Evolutionary conservation across 2,888 invertebrate genomes (phyloP), one percentile per base, ranked within the genome.

Genomic region (Lacanobia oleracea): DNA sequence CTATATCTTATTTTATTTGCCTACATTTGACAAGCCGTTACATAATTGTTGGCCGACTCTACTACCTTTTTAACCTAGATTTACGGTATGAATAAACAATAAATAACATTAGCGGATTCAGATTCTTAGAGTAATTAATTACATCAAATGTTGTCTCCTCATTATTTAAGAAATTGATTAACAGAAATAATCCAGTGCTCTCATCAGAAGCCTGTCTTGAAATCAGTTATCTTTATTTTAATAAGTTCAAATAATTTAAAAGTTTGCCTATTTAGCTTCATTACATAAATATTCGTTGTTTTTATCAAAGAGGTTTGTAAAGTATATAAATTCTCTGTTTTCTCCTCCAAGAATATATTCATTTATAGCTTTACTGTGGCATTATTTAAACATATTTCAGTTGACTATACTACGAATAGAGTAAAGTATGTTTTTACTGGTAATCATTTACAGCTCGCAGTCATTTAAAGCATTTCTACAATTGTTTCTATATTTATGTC

Each of bases 21-120:
- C 18, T 12, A 50, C 27, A 63, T 21, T 67, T 61, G 77, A 61
- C 64, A 18, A 10, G 1, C 23, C 40, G 33, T 56, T 60, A 76
- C 40, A 65, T 62, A 77, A 66, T 77, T 66, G 65, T 71, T 81
- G 61, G 65, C 33, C 48, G 10, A 70, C 14, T 69, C 43, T 37
- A 43, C 23, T 27, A 65, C 40, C 27, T 33, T 21, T 61, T 77
- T 77, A 77, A 70, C 72, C 50, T 66, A 81, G 21, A 54, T 77
- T 66, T 70, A 62, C 12, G 27, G 48, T 79, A 40, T 63, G 9
- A 53, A 59, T 65, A 54, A 65, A 65, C n/a, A 45, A 61, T 59
- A 18, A 64, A 64, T 66, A 54, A 53, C 27, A 48, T 43, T 62
- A 45, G 16, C 18, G n/a, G 53, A 72, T 48, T 65, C 4, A 18